Evolutionary conservation across 2,113 vertebrate genomes (phyloP).

Genomic region (Bagarius yarrelli): DNA sequence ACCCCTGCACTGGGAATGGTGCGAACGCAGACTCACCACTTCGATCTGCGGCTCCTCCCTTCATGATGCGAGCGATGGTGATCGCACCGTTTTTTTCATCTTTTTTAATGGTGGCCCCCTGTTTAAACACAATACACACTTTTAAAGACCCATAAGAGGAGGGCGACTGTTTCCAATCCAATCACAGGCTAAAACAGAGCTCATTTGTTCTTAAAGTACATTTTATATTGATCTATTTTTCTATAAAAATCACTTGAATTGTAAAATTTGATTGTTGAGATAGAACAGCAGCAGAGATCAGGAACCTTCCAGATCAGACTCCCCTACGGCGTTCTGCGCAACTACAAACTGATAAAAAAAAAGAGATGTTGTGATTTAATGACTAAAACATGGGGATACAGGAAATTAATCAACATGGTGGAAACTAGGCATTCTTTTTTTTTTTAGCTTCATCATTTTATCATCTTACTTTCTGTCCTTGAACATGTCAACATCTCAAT

Average conservation of each 20-base stretch:
- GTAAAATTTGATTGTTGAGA: not conserved
- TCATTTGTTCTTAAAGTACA: not conserved
- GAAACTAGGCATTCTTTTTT: too few relatives aligned
- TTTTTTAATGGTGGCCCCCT: slow-evolving; percentile 53
- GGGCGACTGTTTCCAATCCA: not conserved
- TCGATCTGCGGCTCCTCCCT: slow-evolving; percentile 46
- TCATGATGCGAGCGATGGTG: slow-evolving; percentile 49
- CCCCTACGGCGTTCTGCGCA: too few relatives aligned
- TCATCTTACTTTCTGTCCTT: not conserved
- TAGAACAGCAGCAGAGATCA: not conserved
- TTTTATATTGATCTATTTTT: not conserved
- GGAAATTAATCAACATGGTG: too few relatives aligned
- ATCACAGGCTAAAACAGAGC: not conserved
- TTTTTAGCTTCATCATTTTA: not conserved
- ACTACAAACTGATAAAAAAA: too few relatives aligned
- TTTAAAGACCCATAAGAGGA: not conserved
- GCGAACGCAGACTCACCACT: slow-evolving; percentile 34
- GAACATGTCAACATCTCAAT: not conserved
- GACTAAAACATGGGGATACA: too few relatives aligned
- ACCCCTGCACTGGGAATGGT: not conserved
- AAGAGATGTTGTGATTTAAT: too few relatives aligned
- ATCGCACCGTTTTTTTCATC: slow-evolving; percentile 38
- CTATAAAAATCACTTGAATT: not conserved
- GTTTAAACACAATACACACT: not conserved
- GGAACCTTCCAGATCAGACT: too few relatives aligned